Conservation (phyloP, 2,113 vertebrate species). For the Chrysochloris asiatica region DNA sequence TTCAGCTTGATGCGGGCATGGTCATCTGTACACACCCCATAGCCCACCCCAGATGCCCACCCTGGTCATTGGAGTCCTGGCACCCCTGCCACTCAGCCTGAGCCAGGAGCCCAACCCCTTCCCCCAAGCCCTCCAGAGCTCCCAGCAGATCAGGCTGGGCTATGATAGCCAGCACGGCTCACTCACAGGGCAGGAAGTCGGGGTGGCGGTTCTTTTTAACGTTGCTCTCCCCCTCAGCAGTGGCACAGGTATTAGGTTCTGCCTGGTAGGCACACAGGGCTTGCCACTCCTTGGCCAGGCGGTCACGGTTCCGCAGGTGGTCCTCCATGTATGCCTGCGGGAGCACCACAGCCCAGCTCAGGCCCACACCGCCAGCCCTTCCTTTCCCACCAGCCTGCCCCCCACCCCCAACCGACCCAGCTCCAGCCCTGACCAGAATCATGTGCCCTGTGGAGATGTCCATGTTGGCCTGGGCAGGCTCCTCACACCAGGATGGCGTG, state of each 20-base stretch:
- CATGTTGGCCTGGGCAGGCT: constrained; percentile 99
- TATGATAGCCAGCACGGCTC: neutral
- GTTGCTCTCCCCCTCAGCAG: constrained; percentile 88
- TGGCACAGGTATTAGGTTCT: constrained; percentile 90
- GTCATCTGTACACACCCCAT: constrained; percentile 89
- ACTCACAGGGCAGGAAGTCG: constrained; percentile 95
- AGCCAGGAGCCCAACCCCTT: neutral
- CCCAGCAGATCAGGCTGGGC: neutral
- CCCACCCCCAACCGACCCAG: neutral
- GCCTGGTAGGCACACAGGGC: constrained; percentile 96
- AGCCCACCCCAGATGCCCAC: neutral
- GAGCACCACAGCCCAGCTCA: constrained; percentile 1
- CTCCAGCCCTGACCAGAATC: constrained; percentile 92
- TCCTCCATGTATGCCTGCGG: constrained; percentile 98
- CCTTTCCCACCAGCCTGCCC: neutral
- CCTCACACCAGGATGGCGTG: constrained; percentile 98
- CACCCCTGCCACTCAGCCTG: neutral
- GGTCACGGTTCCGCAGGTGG: constrained; percentile 95
- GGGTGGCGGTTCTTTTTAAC: constrained; percentile 94
- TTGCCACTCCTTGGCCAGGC: constrained; percentile 97
- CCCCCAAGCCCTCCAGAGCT: neutral
- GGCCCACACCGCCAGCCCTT: neutral
- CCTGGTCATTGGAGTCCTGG: neutral
- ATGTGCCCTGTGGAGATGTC: constrained; percentile 99
- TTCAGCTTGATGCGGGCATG: constrained; percentile 97